These are phyloP conservation scores for Cephus pulcher DNA, from an alignment of 2,888 invertebrate genomes.

Conservation along the genomic window DNA sequence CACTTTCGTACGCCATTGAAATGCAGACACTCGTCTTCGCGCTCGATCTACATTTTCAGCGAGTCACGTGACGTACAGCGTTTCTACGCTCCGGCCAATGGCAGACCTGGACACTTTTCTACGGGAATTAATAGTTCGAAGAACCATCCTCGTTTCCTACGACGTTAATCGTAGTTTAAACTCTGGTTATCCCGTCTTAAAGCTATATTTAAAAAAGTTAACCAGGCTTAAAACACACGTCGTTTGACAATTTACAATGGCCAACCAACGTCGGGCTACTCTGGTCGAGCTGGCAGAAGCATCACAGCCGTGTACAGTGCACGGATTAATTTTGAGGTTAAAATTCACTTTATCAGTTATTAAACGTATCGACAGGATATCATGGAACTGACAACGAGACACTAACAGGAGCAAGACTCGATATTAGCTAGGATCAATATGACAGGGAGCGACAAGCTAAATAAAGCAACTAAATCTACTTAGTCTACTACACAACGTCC, in stretches of 20 bases:
- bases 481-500: not conserved
- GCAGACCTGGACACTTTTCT: not conserved
- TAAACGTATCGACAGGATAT: not conserved
- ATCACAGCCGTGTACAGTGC: not conserved
- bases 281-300: not conserved
- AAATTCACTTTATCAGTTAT: not conserved
- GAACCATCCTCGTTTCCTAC: too few species aligned
- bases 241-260: not conserved
- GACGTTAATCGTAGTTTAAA: too few species aligned
- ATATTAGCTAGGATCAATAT: not conserved
- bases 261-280: not conserved
- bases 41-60: conserved; percentile 4
- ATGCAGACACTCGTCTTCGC: conserved; percentile 27
- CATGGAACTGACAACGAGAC: not conserved
- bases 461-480: not conserved
- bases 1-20: conserved; percentile 27
- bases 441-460: not conserved
- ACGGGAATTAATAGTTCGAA: not conserved
- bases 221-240: too few species aligned
- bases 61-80: not conserved
- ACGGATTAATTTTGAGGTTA: not conserved
- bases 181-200: too few species aligned
- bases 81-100: not conserved
- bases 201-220: too few species aligned
- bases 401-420: not conserved